Conservation (phyloP, 1,140 invertebrate genomes). For the Pseudomyrmex gracilis region DNA sequence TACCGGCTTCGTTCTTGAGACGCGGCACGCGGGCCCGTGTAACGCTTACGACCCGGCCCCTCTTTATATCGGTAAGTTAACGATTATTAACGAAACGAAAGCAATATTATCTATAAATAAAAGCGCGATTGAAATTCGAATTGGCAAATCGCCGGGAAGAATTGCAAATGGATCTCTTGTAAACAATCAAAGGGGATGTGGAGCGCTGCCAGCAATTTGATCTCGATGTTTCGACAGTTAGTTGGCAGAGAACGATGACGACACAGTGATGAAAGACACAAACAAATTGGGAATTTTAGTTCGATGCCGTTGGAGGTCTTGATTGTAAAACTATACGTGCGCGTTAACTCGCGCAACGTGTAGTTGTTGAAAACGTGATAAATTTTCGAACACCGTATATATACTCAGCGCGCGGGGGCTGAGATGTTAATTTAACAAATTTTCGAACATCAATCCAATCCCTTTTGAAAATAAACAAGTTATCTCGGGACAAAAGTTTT, state of each 20-base stretch:
- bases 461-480: too few relatives aligned
- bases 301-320: too few relatives aligned
- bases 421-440: not conserved
- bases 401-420: too few relatives aligned
- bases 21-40: conserved; percentile 90
- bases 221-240: not conserved
- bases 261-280: not conserved
- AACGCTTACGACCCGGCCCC: conserved; percentile 78
- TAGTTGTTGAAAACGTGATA: too few relatives aligned
- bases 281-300: not conserved
- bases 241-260: not conserved
- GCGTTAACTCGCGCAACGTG: too few relatives aligned
- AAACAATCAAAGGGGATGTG: conserved; percentile 15
- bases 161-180: not conserved
- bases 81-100: conserved; percentile 9
- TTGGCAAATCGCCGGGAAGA: not conserved
- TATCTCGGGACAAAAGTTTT: not conserved
- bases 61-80: conserved; percentile 78
- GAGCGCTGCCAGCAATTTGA: not conserved
- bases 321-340: too few relatives aligned
- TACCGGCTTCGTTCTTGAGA: conserved; percentile 92
- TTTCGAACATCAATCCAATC: not conserved
- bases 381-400: too few relatives aligned
- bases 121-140: not conserved
- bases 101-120: not conserved